Evolutionary conservation across 2,113 vertebrate genomes (phyloP).

Genomic region (Rattus rattus): DNA sequence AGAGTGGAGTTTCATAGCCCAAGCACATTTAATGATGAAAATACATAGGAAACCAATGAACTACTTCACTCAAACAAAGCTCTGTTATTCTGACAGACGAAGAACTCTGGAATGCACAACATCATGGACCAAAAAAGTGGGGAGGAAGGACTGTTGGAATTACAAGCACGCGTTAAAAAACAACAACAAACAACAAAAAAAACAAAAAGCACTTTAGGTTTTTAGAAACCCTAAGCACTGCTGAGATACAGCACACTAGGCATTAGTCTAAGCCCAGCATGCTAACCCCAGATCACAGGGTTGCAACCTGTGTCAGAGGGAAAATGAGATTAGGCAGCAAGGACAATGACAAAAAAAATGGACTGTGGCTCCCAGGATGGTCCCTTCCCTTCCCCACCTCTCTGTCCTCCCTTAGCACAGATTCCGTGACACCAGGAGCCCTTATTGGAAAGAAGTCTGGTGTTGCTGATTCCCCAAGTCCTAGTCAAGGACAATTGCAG

Average conservation of each 20-base stretch:
- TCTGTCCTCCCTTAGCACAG: background rate
- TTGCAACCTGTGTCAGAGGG: background rate
- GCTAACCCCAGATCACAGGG: slow-evolving; percentile 24
- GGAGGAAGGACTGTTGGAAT: slow-evolving; percentile 22
- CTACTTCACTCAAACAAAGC: slow-evolving; percentile 69
- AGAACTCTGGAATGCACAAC: slow-evolving; percentile 58
- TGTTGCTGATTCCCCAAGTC: background rate
- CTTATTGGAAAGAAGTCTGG: background rate
- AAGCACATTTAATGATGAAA: slow-evolving; percentile 68
- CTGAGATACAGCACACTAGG: background rate
- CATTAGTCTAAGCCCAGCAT: background rate
- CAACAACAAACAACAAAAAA: background rate
- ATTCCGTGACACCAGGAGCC: background rate
- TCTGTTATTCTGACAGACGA: slow-evolving; percentile 22
- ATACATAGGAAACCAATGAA: slow-evolving; percentile 69
- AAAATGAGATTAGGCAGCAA: slow-evolving; percentile 7
- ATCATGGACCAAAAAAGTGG: slow-evolving; percentile 20
- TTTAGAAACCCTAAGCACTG: slow-evolving; percentile 30
- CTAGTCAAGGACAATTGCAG: background rate
- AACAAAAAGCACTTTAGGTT: no score
- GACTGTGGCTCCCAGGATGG: background rate
- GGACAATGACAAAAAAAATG: background rate
- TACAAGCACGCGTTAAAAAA: background rate
- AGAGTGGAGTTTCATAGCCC: slow-evolving; percentile 65
- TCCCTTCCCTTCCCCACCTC: background rate